Evolutionary conservation across 2,888 invertebrate species (phyloP).

Genomic region (Leptura quadrifasciata): DNA sequence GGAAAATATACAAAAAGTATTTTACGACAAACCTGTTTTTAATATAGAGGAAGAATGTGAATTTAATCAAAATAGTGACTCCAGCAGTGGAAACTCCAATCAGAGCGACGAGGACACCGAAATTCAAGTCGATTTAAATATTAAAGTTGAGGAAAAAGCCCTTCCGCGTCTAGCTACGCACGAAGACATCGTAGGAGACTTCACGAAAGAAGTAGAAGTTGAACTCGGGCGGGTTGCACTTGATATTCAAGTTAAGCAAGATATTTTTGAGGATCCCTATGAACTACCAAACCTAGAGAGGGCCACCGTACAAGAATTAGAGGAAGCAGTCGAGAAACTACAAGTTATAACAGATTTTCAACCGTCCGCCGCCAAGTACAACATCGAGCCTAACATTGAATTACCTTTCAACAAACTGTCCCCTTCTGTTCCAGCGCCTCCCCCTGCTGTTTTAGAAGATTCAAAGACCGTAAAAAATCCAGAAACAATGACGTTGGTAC

Average conservation of each 20-base stretch:
- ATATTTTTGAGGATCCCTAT: slow-evolving; percentile 48
- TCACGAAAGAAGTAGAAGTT: slow-evolving; percentile 78
- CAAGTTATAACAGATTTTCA: slow-evolving; percentile 66
- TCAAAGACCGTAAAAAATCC: slow-evolving; percentile 54
- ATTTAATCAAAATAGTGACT: slow-evolving; percentile 52
- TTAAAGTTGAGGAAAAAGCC: slow-evolving; percentile 60
- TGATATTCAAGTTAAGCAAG: slow-evolving; percentile 24
- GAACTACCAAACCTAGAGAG: slow-evolving; percentile 58
- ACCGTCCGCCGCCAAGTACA: slow-evolving; percentile 68
- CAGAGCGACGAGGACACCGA: slow-evolving; percentile 67
- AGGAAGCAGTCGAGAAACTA: slow-evolving; percentile 70
- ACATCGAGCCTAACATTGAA: slow-evolving; percentile 69
- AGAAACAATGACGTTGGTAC: slow-evolving; percentile 45
- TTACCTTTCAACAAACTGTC: slow-evolving; percentile 67
- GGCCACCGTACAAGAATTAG: slow-evolving; percentile 66
- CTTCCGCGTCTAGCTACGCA: slow-evolving; percentile 41
- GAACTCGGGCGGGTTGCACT: slow-evolving; percentile 74
- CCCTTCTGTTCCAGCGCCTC: slow-evolving; percentile 51
- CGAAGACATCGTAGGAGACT: slow-evolving; percentile 74
- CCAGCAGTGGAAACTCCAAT: slow-evolving; percentile 64
- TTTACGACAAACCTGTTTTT: slow-evolving; percentile 77
- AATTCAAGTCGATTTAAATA: slow-evolving; percentile 58
- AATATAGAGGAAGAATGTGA: slow-evolving; percentile 69
- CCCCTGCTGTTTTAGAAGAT: slow-evolving; percentile 57
- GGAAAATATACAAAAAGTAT: slow-evolving; percentile 75